These are phyloP conservation scores for Ostrea denselamellosa DNA, from an alignment of 1,140 invertebrate species.

Conservation along the genomic window DNA sequence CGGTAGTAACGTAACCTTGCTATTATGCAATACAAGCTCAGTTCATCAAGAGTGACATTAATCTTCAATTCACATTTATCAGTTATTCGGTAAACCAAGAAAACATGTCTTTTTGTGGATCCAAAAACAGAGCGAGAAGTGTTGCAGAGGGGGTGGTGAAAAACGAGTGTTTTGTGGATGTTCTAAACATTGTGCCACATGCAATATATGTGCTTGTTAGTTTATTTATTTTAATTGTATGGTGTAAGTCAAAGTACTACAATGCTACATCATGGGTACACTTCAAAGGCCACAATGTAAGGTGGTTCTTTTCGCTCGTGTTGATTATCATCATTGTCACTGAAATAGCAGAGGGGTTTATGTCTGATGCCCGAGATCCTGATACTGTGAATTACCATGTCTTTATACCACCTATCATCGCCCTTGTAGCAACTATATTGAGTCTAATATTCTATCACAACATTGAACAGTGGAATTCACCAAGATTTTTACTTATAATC, in stretches of 20 bases:
- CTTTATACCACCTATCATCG: conserved; percentile 69
- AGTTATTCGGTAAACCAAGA: background rate
- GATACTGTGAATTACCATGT: conserved; percentile 72
- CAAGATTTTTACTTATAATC: conserved; percentile 71
- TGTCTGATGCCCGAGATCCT: conserved; percentile 70
- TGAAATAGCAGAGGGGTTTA: conserved; percentile 72
- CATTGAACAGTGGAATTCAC: conserved; percentile 77
- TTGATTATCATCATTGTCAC: conserved; percentile 68
- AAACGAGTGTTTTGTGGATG: conserved; percentile 76
- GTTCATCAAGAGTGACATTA: background rate
- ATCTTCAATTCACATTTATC: background rate
- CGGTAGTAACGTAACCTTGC: background rate
- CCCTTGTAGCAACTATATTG: conserved; percentile 65
- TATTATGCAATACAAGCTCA: conserved; percentile 2
- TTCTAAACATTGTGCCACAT: conserved; percentile 76
- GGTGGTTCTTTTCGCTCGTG: conserved; percentile 69
- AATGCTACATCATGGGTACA: conserved; percentile 77
- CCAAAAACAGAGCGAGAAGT: conserved; percentile 66
- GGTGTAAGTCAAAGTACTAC: conserved; percentile 73
- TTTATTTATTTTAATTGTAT: conserved; percentile 72
- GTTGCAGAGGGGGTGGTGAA: conserved; percentile 73
- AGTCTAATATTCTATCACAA: conserved; percentile 75
- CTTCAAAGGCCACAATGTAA: conserved; percentile 69
- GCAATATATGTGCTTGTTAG: conserved; percentile 69
- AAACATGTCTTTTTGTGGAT: conserved; percentile 69